Evolutionary conservation across 1,140 invertebrate genomes (phyloP).

Genomic region (Drusus annulatus): DNA sequence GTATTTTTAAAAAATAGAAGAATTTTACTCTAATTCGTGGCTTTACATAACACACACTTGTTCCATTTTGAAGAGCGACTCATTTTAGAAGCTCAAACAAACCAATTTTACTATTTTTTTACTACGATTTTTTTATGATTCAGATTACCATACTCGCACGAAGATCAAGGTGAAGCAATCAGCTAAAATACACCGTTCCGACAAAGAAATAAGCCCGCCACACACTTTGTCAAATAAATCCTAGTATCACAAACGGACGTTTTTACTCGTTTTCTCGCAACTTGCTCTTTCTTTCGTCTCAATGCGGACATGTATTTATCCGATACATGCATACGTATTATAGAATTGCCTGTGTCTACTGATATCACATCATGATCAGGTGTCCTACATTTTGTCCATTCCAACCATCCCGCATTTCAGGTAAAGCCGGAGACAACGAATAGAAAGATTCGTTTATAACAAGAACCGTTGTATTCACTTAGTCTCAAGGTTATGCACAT

Average conservation of each 20-base stretch:
- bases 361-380: constrained; percentile 40
- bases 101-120: too few species aligned
- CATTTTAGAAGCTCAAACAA: too few species aligned
- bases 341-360: constrained; percentile 22
- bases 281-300: background rate
- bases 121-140: too few species aligned
- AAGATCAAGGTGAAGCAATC: too few species aligned
- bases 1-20: too few species aligned
- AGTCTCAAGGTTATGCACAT: background rate
- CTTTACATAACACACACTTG: too few species aligned
- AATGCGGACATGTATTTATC: background rate
- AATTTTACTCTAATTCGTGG: too few species aligned
- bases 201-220: background rate
- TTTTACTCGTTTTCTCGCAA: background rate
- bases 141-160: too few species aligned
- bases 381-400: constrained; percentile 35
- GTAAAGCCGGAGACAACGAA: background rate
- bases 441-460: constrained; percentile 1
- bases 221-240: background rate
- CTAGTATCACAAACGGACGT: background rate
- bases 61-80: too few species aligned
- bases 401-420: background rate
- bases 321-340: constrained; percentile 6
- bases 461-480: background rate
- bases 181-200: too few species aligned